Base-by-base conservation (phyloP, 2,888 invertebrate genomes). In the Dioctria rufipes region DNA sequence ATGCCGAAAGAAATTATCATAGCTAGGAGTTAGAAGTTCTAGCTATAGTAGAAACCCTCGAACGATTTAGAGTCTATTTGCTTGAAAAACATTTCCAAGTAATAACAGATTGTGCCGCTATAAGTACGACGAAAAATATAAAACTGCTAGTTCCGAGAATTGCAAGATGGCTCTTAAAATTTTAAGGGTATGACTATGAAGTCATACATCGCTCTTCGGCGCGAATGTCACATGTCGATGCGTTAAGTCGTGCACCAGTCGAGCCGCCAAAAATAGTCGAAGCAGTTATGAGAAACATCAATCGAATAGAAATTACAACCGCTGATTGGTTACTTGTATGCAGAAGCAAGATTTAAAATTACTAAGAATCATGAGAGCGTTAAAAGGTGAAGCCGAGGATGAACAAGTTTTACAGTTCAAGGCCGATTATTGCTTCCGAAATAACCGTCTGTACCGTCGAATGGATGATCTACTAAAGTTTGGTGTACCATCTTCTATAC, bases 1-100 rank as follows among this genome's bases (percentile, higher is more conserved):
- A 81, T 0, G 84, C 86, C 0, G 88, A 89, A 84, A 80, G 83
- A 8, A 85, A 84, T 37, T 88, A 87, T 80, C 86, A 86, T 13
- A 86, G 86, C 0, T 86, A 87, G 40, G 89, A 90, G 43, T 78
- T 88, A 39, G 89, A 88, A 81, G 85, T 85, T 0, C 81, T 89
- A 5, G 88, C 89, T 0, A 85, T 86, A 49, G 86, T 84, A 0
- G 85, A 83, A 61, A 84, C 86, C 0, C 78, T 88, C 39, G 81
- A 84, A 42, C 84, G 86, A 73, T 88, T 89, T 82, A 81, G 88
- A 54, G 84, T 85, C 0, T 89, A 88, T 63, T 58, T 89, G 0
- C 82, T 86, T 4, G 87, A 87, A 2, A 83, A 80, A 37, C 39
- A 40, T 0, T 86, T 87, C 61, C 81, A 75, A 0, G 84, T 88